Conservation (phyloP, 2,888 invertebrate species). For the Nymphalis polychloros region DNA sequence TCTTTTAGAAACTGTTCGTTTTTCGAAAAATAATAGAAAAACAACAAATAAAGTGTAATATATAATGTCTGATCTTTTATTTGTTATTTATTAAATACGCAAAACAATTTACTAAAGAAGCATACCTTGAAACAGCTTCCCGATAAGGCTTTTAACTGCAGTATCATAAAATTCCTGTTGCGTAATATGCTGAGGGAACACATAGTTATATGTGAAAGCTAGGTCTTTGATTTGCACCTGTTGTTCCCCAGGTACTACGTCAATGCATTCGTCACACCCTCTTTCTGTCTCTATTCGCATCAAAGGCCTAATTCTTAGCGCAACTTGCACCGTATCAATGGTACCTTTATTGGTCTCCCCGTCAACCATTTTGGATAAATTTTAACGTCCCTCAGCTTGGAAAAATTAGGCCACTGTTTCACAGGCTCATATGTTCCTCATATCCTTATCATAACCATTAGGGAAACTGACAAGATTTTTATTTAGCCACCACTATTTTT, state of each 20-base stretch:
- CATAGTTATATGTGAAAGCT: conserved; percentile 92
- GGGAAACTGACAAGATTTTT: conserved; percentile 43
- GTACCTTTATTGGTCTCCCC: conserved; percentile 56
- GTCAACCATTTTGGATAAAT: conserved; percentile 61
- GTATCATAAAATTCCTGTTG: conserved; percentile 88
- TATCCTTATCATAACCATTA: conserved; percentile 37
- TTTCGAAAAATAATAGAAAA: no score
- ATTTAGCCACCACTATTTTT: conserved; percentile 12
- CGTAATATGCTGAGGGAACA: conserved; percentile 85
- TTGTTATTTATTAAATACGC: no score
- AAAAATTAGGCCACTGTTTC: conserved; percentile 16
- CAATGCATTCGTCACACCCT: conserved; percentile 88
- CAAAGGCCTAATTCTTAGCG: conserved; percentile 90
- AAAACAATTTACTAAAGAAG: no score
- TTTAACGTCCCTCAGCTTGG: conserved; percentile 19
- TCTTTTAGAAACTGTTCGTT: no score
- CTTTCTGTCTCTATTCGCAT: conserved; percentile 86
- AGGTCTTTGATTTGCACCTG: conserved; percentile 88
- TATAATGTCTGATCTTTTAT: no score
- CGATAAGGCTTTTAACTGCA: conserved; percentile 86
- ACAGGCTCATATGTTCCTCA: conserved; percentile 33
- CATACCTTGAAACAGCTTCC: conserved; percentile 89
- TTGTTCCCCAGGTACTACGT: conserved; percentile 83
- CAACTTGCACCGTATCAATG: conserved; percentile 87
- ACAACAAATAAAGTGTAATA: no score